Evolutionary conservation across 2,797 vertebrate genomes (phyloP).

Genomic region (Myotis findleyi): DNA sequence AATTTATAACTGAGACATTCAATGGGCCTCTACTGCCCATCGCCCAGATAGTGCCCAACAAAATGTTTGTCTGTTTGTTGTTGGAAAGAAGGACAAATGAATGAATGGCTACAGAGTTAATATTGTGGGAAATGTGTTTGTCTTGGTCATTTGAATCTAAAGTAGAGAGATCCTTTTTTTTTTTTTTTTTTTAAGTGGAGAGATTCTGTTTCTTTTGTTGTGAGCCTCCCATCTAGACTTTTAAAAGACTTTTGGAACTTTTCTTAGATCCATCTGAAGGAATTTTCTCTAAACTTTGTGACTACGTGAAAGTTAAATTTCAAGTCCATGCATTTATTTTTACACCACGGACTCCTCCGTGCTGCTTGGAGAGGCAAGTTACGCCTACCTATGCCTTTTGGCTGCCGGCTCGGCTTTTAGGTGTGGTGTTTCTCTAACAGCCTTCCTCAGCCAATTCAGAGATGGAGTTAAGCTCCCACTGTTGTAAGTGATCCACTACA

Average conservation of each 20-base stretch:
- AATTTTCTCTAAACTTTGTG: neutral
- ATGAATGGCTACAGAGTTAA: neutral
- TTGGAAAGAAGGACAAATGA: neutral
- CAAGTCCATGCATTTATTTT: neutral
- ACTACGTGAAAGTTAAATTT: neutral
- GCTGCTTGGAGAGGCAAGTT: neutral
- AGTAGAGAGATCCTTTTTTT: neutral
- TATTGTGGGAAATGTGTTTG: neutral
- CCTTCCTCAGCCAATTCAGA: neutral
- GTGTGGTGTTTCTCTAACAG: neutral
- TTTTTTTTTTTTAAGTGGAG: neutral
- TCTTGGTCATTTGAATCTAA: neutral
- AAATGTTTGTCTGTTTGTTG: neutral
- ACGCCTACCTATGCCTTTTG: neutral
- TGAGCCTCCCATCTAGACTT: neutral
- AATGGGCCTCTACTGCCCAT: neutral
- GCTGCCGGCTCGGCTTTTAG: neutral
- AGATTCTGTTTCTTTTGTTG: neutral
- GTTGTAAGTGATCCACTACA: neutral
- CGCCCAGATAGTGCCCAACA: neutral
- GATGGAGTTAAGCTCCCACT: neutral
- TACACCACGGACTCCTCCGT: neutral
- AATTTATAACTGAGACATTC: neutral
- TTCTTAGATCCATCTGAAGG: slow-evolving; percentile 16
- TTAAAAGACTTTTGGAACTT: neutral